Conservation (phyloP, 2,113 vertebrate genomes). For the Cricetomys ansorgei region DNA sequence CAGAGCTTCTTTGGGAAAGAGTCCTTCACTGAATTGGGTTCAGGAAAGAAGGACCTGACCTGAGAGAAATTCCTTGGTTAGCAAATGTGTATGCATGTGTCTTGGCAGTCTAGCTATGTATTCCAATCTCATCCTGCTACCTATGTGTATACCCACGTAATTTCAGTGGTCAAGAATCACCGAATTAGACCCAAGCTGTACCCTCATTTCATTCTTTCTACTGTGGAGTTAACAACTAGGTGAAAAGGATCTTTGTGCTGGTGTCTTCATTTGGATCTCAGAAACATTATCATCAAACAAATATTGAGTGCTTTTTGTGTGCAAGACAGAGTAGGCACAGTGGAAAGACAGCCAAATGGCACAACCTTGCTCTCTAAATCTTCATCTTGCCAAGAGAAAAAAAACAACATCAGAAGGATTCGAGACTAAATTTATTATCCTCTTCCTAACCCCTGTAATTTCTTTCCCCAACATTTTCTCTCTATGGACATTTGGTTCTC, state of each 20-base stretch:
- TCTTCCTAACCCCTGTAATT: background rate
- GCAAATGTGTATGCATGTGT: background rate
- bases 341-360: background rate
- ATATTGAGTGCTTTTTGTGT: conserved; percentile 43
- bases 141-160: background rate
- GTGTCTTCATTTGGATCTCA: conserved; percentile 45
- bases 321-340: background rate
- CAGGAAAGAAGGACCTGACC: background rate
- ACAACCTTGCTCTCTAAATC: background rate
- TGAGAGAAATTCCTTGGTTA: background rate
- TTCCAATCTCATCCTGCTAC: background rate
- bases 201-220: background rate
- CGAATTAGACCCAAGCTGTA: background rate
- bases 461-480: background rate
- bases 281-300: conserved; percentile 28
- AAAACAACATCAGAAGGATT: background rate
- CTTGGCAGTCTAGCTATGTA: background rate
- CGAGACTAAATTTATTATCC: background rate
- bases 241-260: background rate
- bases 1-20: background rate
- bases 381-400: background rate
- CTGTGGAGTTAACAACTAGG: background rate
- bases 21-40: background rate
- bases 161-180: background rate
- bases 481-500: background rate